Percentiles rank a stretch among this genome's conserved stretches.
These are phyloP conservation scores for Ceyx cyanopectus DNA, from an alignment of 2,113 vertebrate species.

Conservation along the genomic window DNA sequence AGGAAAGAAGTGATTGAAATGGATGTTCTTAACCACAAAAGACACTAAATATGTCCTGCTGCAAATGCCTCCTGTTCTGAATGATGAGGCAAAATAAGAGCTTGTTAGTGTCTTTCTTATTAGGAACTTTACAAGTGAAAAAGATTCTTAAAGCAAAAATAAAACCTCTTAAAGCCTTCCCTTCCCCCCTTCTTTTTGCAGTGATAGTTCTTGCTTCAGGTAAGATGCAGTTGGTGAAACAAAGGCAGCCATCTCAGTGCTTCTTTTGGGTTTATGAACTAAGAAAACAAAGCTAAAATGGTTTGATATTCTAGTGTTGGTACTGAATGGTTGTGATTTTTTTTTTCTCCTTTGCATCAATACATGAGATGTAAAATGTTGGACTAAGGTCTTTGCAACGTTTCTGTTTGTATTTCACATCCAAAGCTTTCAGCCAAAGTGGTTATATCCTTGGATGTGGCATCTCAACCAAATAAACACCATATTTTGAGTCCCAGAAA, in stretches of 20 bases:
- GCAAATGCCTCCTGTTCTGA: background rate
- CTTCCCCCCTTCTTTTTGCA: background rate
- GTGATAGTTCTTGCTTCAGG: background rate
- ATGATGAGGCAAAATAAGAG: background rate
- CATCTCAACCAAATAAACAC: conserved; percentile 20
- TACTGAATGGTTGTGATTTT: background rate
- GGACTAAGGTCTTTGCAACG: background rate
- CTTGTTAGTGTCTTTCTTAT: conserved; percentile 1
- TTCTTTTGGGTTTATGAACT: background rate
- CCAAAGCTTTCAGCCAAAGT: conserved; percentile 1
- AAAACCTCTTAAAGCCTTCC: background rate
- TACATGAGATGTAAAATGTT: background rate
- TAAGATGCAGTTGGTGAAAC: background rate
- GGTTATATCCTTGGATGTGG: background rate
- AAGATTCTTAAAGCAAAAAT: conserved; percentile 39
- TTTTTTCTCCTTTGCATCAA: background rate
- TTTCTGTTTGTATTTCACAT: background rate
- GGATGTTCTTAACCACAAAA: background rate
- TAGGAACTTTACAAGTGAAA: background rate
- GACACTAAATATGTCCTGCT: background rate
- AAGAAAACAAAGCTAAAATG: background rate
- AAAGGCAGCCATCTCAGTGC: background rate
- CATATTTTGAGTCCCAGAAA: conserved; percentile 24
- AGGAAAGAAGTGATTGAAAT: background rate
- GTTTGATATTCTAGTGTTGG: background rate